These are phyloP conservation scores for Sebastes vulpes DNA, from an alignment of 2,797 vertebrate genomes.

Conservation along the genomic window DNA sequence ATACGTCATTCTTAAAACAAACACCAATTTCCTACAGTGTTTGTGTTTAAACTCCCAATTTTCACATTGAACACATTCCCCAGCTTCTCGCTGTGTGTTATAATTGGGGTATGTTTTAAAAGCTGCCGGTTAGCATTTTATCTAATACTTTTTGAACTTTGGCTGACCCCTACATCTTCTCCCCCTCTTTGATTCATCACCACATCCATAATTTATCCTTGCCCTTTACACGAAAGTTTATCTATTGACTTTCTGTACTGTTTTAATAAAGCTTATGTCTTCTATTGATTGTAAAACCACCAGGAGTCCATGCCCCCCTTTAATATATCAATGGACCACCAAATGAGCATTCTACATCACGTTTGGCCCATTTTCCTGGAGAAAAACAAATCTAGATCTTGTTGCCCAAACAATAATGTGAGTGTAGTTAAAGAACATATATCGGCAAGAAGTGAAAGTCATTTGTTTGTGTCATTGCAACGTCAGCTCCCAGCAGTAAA, in stretches of 20 bases:
- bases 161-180: constrained; percentile 29
- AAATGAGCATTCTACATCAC: constrained; percentile 44
- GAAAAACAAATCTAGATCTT: background rate
- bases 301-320: constrained; percentile 10
- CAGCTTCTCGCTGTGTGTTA: background rate
- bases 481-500: no score
- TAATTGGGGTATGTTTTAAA: background rate
- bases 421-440: no score
- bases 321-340: constrained; percentile 48
- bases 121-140: constrained; percentile 15
- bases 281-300: constrained; percentile 52
- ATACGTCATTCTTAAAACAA: constrained; percentile 22
- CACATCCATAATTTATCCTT: constrained; percentile 57
- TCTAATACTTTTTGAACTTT: constrained; percentile 50
- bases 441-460: no score
- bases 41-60: constrained; percentile 10
- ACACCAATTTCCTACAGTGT: background rate
- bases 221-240: constrained; percentile 57
- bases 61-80: background rate
- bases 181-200: constrained; percentile 19
- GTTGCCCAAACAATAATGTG: background rate
- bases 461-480: rapidly evolving
- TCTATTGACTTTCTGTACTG: constrained; percentile 48
- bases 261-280: constrained; percentile 56
- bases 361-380: constrained; percentile 21